Evolutionary conservation across 2,113 vertebrate species (phyloP).

Genomic region (Hystrix brachyura): DNA sequence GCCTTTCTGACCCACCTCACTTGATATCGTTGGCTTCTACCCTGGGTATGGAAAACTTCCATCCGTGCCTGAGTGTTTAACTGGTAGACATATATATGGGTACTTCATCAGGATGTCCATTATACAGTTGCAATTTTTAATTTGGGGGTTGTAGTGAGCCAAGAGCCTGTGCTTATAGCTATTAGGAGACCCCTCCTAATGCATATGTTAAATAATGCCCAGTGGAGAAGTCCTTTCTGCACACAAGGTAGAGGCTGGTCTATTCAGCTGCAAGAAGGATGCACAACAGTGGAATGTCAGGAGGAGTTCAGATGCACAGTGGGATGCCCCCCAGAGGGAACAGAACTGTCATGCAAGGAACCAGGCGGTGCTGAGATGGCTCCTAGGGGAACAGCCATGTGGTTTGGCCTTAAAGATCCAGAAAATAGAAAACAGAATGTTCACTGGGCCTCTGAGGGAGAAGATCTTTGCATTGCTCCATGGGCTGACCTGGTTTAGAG

Average conservation of each 20-base stretch:
- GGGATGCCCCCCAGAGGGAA: slow-evolving; percentile 18
- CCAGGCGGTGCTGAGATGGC: background rate
- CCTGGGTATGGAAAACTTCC: background rate
- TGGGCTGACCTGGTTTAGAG: background rate
- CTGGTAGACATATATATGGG: slow-evolving; percentile 58
- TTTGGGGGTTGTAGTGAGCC: slow-evolving; percentile 63
- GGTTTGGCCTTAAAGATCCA: background rate
- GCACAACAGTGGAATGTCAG: slow-evolving; percentile 81
- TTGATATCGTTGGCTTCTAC: background rate
- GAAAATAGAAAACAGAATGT: background rate
- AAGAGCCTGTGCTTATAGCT: slow-evolving; percentile 6
- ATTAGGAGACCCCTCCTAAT: background rate
- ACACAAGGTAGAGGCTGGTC: slow-evolving; percentile 34
- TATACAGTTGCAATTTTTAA: slow-evolving; percentile 66
- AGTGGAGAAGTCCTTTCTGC: slow-evolving; percentile 68
- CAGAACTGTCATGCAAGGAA: background rate
- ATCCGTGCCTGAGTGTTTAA: background rate
- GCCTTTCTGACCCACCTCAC: background rate
- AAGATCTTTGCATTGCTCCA: background rate
- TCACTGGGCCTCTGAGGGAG: background rate
- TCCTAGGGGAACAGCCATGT: background rate
- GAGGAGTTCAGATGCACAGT: slow-evolving; percentile 83
- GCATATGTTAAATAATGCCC: fast-evolving
- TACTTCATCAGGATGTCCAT: slow-evolving; percentile 72
- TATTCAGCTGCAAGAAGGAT: slow-evolving; percentile 70